Base-by-base conservation (phyloP, 2,113 vertebrate species). In the Orthonyx spaldingii region DNA sequence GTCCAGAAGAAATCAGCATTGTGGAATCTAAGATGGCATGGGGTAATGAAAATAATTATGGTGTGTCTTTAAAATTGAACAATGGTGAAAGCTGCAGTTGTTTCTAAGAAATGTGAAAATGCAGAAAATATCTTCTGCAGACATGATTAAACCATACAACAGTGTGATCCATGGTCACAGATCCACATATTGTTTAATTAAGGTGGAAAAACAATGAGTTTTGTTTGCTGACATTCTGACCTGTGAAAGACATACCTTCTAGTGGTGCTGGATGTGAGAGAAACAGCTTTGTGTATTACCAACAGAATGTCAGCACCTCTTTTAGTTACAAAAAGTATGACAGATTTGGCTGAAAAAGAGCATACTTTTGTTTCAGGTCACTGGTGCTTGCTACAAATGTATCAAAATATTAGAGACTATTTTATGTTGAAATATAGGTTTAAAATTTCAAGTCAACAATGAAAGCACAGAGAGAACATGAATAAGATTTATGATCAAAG, bases 351-450 rank as follows among this genome's bases (percentile, higher is more conserved):
- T 75, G 70, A 79, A 82, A 65, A 71, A 39, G 24, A 22, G 6
- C 0, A 0, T 26, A 7, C 6, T 59, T 87, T 78, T 74, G n/a
- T 63, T 93, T 85, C 44, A 68, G 0, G 1, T 57, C 44, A n/a
- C 8, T 56, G n/a, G 33, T 35, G 4, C 13, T 47, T 81, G 55
- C 27, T 64, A 28, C 5, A 41, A 77, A 93, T 4, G 2, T 28
- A 57, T 65, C 2, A 65, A 85, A 79, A 83, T 61, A 72, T 37
- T 80, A 49, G 11, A 57, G 5, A 84, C 3, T 57, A 20, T 44
- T 91, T 75, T 52, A 22, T 64, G 16, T 72, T 83, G 26, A 41
- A 79, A 60, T 52, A 44, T 16, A 47, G 15, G 13, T 72, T 53
- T 80, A 83, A 89, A 72, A 10, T 49, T 80, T 88, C 7, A 41